These are phyloP conservation scores for Portunus trituberculatus DNA, from an alignment of 1,140 invertebrate species.

Conservation along the genomic window DNA sequence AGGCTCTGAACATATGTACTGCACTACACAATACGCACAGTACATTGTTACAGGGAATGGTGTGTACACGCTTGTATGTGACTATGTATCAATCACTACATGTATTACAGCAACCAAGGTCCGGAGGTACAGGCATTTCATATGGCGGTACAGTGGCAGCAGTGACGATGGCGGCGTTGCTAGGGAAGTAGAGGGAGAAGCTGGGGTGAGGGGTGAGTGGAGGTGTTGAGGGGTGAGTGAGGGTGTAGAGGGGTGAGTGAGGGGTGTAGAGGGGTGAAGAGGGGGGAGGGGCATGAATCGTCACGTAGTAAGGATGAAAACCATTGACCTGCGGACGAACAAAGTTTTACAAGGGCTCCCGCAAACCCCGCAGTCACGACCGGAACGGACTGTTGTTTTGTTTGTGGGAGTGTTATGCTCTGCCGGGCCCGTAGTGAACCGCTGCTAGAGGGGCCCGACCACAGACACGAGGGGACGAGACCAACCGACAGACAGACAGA, in stretches of 20 bases:
- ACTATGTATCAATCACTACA: background rate
- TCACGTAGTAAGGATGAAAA: constrained; percentile 13
- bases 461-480: no score
- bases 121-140: background rate
- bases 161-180: no score
- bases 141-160: background rate
- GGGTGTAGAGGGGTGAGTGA: background rate
- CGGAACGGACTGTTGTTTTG: constrained; percentile 1
- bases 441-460: background rate
- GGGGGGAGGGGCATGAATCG: background rate
- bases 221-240: no score
- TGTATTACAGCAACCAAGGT: background rate
- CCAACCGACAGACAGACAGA: no score
- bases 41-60: no score
- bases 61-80: background rate
- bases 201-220: no score
- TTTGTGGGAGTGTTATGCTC: constrained; percentile 6
- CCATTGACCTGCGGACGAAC: background rate
- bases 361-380: background rate
- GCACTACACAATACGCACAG: no score
- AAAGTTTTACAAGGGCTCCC: constrained; percentile 21
- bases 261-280: no score
- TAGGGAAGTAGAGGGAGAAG: no score
- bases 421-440: background rate
- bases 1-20: no score